These are phyloP conservation scores for Anoplolepis gracilipes DNA, from an alignment of 1,140 invertebrate genomes.

Conservation along the genomic window DNA sequence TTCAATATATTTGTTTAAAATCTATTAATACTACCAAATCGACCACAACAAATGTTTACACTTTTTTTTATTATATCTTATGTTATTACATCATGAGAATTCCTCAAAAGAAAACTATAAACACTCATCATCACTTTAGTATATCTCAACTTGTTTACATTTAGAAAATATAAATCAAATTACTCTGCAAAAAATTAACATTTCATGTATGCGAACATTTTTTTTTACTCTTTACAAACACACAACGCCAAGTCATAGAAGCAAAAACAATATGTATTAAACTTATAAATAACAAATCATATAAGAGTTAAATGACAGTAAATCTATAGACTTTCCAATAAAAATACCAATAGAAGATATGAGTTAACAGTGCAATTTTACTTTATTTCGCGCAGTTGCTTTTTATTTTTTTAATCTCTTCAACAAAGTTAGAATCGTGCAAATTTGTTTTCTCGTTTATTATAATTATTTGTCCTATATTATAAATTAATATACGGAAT, in stretches of 20 bases:
- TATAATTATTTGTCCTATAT: too few relatives aligned
- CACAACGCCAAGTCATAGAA: constrained; percentile 64
- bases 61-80: constrained; percentile 36
- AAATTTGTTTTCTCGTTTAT: background rate
- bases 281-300: constrained; percentile 75
- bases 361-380: constrained; percentile 57
- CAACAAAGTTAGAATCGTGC: constrained; percentile 45
- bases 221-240: constrained; percentile 11
- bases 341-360: too few relatives aligned
- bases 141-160: constrained; percentile 15
- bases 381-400: constrained; percentile 38
- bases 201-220: constrained; percentile 7
- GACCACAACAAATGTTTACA: constrained; percentile 20
- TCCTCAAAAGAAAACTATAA: constrained; percentile 30
- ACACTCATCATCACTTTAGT: constrained; percentile 36
- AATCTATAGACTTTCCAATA: too few relatives aligned
- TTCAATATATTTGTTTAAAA: constrained; percentile 22
- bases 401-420: constrained; percentile 26
- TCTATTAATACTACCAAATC: constrained; percentile 28
- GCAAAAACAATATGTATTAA: constrained; percentile 64
- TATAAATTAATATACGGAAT: constrained; percentile 25
- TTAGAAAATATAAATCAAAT: constrained; percentile 40
- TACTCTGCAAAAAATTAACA: constrained; percentile 5
- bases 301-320: constrained; percentile 54
- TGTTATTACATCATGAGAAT: constrained; percentile 17